phyloP scores from a whole-genome alignment of 2,113 vertebrate genomes.

The Oceanites oceanicus region DNA sequence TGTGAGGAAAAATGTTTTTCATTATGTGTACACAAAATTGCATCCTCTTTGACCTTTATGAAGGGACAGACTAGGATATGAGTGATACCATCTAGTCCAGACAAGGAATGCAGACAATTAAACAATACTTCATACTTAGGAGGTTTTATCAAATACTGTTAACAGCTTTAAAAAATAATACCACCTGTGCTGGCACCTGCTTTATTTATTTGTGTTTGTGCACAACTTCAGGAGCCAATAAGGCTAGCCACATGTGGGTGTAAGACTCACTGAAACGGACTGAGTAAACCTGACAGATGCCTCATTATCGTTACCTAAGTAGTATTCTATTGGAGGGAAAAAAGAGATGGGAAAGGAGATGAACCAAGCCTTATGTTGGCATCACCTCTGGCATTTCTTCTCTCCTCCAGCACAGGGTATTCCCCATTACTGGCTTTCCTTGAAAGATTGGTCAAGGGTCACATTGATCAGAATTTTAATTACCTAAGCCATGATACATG shows the following conservation, averaged over 20 bases:
- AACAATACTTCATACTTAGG: background rate
- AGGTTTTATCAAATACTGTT: background rate
- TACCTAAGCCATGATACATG: background rate
- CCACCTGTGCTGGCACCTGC: background rate
- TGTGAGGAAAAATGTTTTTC: background rate
- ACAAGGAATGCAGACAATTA: background rate
- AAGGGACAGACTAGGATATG: background rate
- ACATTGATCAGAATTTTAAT: constrained; percentile 34
- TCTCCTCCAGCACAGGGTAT: background rate
- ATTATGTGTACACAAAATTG: background rate
- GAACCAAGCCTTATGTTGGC: background rate
- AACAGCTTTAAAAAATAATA: background rate
- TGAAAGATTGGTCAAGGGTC: background rate
- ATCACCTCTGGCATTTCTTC: background rate
- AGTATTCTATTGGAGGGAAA: background rate
- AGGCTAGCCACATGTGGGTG: background rate
- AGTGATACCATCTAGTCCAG: background rate
- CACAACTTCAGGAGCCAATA: background rate
- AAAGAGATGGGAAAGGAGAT: background rate
- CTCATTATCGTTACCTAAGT: background rate
- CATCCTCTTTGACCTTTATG: background rate
- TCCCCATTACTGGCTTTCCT: background rate
- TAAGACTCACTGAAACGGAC: background rate
- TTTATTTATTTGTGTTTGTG: background rate
- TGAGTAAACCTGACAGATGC: background rate